Evolutionary conservation across 2,797 vertebrate species (phyloP), one percentile per base, ranked within the genome.

Genomic region (Sphenodon punctatus): DNA sequence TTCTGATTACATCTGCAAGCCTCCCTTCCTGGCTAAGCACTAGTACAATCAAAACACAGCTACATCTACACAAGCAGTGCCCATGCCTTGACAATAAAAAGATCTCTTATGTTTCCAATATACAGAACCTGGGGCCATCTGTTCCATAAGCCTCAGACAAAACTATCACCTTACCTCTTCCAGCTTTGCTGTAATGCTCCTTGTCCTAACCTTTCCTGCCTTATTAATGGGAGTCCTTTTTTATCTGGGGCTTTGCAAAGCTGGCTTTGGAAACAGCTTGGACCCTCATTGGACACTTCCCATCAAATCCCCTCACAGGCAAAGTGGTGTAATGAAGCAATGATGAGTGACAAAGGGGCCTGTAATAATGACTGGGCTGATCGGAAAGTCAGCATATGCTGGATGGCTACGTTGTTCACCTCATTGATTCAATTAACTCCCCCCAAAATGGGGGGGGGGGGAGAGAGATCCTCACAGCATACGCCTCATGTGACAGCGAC

Each of bases 101-200:
- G 0, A 8, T 86, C 89, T 82, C 93, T 49, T 34, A 79, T n/a
- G 23, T 84, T 90, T 69, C 93, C 81, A 27, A 27, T 7, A 15
- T 10, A 9, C 71, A 19, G 46, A 74, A 73, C 80, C 89, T 23
- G 78, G 69, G 84, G 80, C 94, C 95, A 93, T 93, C 84, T 91
- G 94, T 93, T 93, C 75, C 12, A 6, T 86, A 74, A 88, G 91
- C 91, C 84, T 56, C 90, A 81, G 88, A 80, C 92, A 90, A 55
- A 90, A 70, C 88, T 59, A 90, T 89, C 93, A 66, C 93, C 94
- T 96, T 95, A 95, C 95, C 92, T 93, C 88, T 80, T 88, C 72
- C 90, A 80, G 92, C 58, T 73, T 72, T 65, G 86, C 93, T 36
- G 83, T 38, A 81, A 75, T 34, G 92, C 93, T 73, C 43, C 92